Evolutionary conservation across 2,797 vertebrate species (phyloP).

Genomic region (Saxicola maurus): DNA sequence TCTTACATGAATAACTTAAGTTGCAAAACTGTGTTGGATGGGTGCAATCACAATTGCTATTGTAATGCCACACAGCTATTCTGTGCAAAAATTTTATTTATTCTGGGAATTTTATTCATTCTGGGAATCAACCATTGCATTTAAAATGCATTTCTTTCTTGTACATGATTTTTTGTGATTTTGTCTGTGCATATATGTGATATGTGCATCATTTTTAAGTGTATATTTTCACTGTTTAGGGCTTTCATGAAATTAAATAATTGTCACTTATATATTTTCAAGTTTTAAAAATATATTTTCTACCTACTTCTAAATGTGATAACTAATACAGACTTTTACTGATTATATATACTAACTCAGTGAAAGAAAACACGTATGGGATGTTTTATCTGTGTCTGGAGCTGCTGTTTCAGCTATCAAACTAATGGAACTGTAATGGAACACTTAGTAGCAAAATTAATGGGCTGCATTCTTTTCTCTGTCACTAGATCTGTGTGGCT

Average conservation of each 20-base stretch:
- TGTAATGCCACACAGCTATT: background rate
- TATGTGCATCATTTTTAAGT: background rate
- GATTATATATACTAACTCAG: background rate
- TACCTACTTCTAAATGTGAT: background rate
- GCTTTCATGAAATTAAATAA: background rate
- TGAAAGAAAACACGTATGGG: background rate
- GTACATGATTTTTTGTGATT: background rate
- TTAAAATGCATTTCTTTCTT: background rate
- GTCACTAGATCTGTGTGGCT: slow-evolving; percentile 5
- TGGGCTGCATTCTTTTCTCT: slow-evolving; percentile 20
- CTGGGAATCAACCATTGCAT: background rate
- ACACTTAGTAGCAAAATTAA: slow-evolving; percentile 19
- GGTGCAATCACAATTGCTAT: background rate
- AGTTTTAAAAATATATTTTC: background rate
- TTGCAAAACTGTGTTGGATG: background rate
- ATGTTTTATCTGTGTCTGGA: slow-evolving; percentile 1
- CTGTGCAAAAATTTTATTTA: background rate
- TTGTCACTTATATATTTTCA: background rate
- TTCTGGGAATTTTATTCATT: background rate
- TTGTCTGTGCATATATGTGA: background rate
- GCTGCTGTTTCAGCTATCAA: background rate
- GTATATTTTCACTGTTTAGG: background rate
- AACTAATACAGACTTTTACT: background rate
- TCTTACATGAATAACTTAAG: background rate
- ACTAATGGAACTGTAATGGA: slow-evolving; percentile 33